phyloP scores from a whole-genome alignment of 2,888 invertebrate genomes.

The Acrocyrtus sp. region DNA sequence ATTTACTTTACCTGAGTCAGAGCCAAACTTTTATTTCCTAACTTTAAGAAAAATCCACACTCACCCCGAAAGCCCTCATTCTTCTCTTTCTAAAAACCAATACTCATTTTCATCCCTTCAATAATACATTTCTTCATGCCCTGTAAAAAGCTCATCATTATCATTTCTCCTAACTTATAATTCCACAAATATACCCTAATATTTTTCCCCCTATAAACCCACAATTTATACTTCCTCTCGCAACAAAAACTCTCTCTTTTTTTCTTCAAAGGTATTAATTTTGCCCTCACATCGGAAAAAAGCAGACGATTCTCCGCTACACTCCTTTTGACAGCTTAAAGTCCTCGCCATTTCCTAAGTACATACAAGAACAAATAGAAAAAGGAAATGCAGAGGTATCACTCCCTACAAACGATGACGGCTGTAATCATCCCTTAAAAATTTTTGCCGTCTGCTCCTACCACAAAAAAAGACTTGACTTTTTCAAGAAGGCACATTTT shows the following conservation, averaged over 20 bases:
- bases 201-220: slow-evolving; percentile 21
- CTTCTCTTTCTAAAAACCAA: slow-evolving; percentile 39
- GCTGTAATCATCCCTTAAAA: slow-evolving; percentile 23
- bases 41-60: background rate
- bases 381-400: background rate
- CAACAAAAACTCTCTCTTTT: slow-evolving; percentile 1
- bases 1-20: slow-evolving; percentile 27
- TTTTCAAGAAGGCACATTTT: slow-evolving; percentile 11
- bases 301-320: slow-evolving; percentile 12
- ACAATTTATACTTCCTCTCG: slow-evolving; percentile 48
- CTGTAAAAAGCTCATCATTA: slow-evolving; percentile 31
- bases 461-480: slow-evolving; percentile 25
- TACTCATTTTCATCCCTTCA: slow-evolving; percentile 42
- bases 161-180: slow-evolving; percentile 1
- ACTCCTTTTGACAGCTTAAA: slow-evolving; percentile 44
- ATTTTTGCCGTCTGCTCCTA: slow-evolving; percentile 24
- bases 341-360: background rate
- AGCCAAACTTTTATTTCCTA: background rate
- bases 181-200: background rate
- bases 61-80: no score
- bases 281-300: slow-evolving; percentile 28
- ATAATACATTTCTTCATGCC: slow-evolving; percentile 47
- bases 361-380: background rate
- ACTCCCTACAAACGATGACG: background rate
- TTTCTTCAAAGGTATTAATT: slow-evolving; percentile 26